Evolutionary conservation across 2,888 invertebrate species (phyloP), one percentile per base, ranked within the genome.

Genomic region (Erannis defoliaria): DNA sequence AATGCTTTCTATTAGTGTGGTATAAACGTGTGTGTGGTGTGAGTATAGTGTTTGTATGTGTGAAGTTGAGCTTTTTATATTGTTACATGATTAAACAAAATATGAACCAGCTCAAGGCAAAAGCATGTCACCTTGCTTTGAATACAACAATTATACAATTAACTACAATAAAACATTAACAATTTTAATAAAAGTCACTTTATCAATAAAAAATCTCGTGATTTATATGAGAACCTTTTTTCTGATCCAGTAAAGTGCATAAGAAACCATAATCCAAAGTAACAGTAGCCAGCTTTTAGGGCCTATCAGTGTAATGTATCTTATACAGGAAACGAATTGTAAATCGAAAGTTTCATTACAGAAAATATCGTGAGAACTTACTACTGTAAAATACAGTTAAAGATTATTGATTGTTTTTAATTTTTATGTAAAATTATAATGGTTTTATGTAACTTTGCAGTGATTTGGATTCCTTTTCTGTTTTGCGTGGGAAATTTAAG

Each of bases 261-360:
- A 35, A 14, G 23, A 14, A 19, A 48, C 46, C 37, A 48, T 37
- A 43, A 45, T 35, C 12, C 19, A 35, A 46, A 45, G 42, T 35
- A 50, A 57, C 23, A 23, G 29, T 50, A 45, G 14, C 18, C 5
- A 29, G 31, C 40, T 33, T 57, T 51, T 57, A 43, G 21, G n/a
- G 53, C 38, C 38, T 62, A 64, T 67, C 58, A 49, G 42, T 40
- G 43, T 53, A 53, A 40, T 31, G 58, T 54, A 42, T 54, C 51
- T 29, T 16, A 18, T 45, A 55, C 64, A 64, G 67, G 62, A 62
- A 48, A 37, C 45, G 35, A 57, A 59, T 59, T 40, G 53, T 50
- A 48, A 62, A 42, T 35, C 23, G 54, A 60, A 60, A 55, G 54
- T 60, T 43, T 40, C 5, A 18, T 12, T 40, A 35, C 35, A 49